Evolutionary conservation across 2,888 invertebrate species (phyloP).

Genomic region (Dryomyza anilis): DNA sequence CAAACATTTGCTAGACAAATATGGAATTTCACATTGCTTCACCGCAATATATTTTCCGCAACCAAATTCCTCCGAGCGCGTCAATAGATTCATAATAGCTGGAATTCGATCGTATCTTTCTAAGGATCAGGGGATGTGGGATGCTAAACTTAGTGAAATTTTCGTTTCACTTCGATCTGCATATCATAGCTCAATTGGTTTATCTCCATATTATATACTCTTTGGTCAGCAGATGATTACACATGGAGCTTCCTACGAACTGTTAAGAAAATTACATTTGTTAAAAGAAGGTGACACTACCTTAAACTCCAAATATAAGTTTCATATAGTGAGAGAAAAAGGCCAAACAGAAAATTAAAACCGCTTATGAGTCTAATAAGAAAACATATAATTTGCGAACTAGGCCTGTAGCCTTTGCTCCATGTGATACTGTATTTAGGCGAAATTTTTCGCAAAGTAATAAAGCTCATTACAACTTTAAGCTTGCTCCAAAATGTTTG

Average conservation of each 20-base stretch:
- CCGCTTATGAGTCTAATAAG: neutral
- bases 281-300: too few relatives aligned
- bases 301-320: too few relatives aligned
- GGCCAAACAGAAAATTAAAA: too few relatives aligned
- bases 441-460: neutral
- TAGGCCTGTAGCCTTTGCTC: neutral
- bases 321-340: too few relatives aligned
- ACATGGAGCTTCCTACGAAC: too few relatives aligned
- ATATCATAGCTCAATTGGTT: neutral
- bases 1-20: constrained; percentile 23
- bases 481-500: too few relatives aligned
- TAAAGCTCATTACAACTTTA: too few relatives aligned
- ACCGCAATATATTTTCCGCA: too few relatives aligned
- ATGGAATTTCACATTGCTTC: too few relatives aligned
- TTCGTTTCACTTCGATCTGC: constrained; percentile 22
- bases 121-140: constrained; percentile 24
- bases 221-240: constrained; percentile 22
- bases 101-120: constrained; percentile 25
- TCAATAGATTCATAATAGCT: constrained; percentile 42
- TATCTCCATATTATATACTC: constrained; percentile 15
- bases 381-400: neutral
- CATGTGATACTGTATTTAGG: neutral
- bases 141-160: constrained; percentile 16
- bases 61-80: constrained; percentile 41
- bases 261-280: too few relatives aligned